Evolutionary conservation across 2,888 invertebrate species (phyloP), one percentile per base, ranked within the genome.

Genomic region (Silvanus unidentatus): DNA sequence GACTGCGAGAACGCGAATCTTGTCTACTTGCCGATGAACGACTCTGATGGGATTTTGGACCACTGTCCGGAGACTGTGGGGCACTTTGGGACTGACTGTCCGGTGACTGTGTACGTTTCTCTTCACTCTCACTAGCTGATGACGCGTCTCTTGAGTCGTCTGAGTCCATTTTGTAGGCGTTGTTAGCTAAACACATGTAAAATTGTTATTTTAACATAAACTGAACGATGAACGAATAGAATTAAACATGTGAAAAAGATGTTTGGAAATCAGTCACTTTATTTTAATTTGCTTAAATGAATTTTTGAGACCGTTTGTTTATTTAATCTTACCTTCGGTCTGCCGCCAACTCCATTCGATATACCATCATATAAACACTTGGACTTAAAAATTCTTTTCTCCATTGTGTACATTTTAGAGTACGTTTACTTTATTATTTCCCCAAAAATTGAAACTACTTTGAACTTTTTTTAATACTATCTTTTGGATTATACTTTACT

Each of bases 71-170:
- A 15, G 59, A 55, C n/a, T 39, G 29, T 5, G 49, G 47, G 6
- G 39, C 52, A 35, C 58, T 56, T 42, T 47, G 47, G 12, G 60
- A 22, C 22, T 22, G 22, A 22, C 22, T 22, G 8, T 22, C 22
- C 22, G 22, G 22, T 22, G 22, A 22, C 3, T 22, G 22, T 5
- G 22, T 22, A 5, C 22, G 4, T 22, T 22, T 22, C 4, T 22
- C 22, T 22, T 22, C 22, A 28, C 65, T 65, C 43, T 70, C 70
- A 51, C 65, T 67, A 42, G 64, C 65, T 16, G 67, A 66, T 42
- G 68, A 69, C 39, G 59, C 22, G 8, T 77, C 78, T 58, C 74
- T 72, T 52, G 79, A 80, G 66, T 79, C 79, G 68, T 79, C 79
- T 13, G 79, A 79, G 22, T 80, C 80, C 79, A 80, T 79, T 37